These are phyloP conservation scores for Lysiphlebus fabarum DNA, from an alignment of 1,140 invertebrate genomes.

Conservation along the genomic window DNA sequence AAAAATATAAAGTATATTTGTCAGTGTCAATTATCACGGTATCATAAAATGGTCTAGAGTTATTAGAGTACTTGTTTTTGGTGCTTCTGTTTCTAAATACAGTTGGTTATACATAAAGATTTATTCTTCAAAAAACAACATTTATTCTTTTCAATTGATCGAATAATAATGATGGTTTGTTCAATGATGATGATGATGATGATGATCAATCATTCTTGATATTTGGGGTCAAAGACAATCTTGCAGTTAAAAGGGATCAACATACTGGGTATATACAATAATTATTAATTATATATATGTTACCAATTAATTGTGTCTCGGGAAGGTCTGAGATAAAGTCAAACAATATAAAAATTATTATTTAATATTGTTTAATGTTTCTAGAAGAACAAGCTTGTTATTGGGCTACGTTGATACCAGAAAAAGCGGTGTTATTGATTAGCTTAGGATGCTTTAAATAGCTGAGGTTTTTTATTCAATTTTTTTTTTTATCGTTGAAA, in stretches of 20 bases:
- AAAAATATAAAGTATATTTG: slow-evolving; percentile 1
- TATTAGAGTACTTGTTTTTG: neutral
- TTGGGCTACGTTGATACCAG: slow-evolving; percentile 30
- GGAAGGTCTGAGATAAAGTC: slow-evolving; percentile 36
- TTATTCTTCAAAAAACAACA: neutral
- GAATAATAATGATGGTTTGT: neutral
- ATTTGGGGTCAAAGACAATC: slow-evolving; percentile 29
- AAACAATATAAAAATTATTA: neutral
- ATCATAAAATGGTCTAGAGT: neutral
- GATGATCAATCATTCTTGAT: slow-evolving; percentile 19
- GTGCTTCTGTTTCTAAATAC: slow-evolving; percentile 9
- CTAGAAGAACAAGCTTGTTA: slow-evolving; percentile 30
- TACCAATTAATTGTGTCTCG: slow-evolving; percentile 26
- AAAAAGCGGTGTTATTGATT: slow-evolving; percentile 30
- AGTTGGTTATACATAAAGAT: too few relatives aligned
- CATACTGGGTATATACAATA: slow-evolving; percentile 25
- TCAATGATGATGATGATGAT: slow-evolving; percentile 10
- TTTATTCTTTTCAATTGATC: neutral
- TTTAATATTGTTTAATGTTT: slow-evolving; percentile 9
- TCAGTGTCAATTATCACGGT: neutral
- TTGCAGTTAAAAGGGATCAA: slow-evolving; percentile 27
- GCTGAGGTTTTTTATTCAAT: slow-evolving; percentile 24
- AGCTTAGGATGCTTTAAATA: slow-evolving; percentile 25
- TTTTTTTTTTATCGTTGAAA: slow-evolving; percentile 33
- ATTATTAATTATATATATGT: slow-evolving; percentile 10